phyloP scores from a whole-genome alignment of 1,140 invertebrate species.

The Diorhabda carinulata region DNA sequence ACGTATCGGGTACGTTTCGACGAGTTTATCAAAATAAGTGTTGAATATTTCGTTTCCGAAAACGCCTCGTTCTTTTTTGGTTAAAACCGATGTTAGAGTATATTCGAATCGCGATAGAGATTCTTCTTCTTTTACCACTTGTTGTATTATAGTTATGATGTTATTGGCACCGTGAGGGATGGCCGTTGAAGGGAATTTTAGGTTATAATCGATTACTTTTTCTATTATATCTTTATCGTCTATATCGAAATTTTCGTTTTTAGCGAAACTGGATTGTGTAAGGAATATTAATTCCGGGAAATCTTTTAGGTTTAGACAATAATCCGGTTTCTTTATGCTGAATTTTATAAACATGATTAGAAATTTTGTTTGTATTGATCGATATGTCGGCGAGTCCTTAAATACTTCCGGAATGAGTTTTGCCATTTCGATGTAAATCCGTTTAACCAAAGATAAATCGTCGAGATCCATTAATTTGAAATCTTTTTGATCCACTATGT shows the following conservation, averaged over 20 bases:
- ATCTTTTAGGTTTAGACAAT: constrained; percentile 7
- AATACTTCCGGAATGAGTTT: neutral
- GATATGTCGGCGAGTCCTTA: neutral
- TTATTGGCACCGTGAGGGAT: neutral
- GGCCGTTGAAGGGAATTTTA: constrained; percentile 8
- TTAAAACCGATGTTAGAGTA: neutral
- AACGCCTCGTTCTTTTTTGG: neutral
- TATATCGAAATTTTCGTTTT: neutral
- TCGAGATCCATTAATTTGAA: neutral
- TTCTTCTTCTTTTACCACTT: neutral
- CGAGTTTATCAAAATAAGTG: constrained; percentile 10
- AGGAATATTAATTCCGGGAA: neutral
- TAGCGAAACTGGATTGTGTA: neutral
- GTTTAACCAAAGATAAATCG: neutral
- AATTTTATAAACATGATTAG: neutral
- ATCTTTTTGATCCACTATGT: neutral
- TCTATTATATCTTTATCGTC: neutral
- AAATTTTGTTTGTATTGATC: neutral
- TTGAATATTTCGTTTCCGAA: constrained; percentile 9
- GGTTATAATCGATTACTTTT: constrained; percentile 12
- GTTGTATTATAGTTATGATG: neutral
- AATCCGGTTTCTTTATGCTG: neutral
- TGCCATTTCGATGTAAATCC: constrained; percentile 10
- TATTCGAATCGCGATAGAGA: neutral
- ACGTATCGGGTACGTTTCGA: neutral